phyloP scores from a whole-genome alignment of 2,797 vertebrate species.

The Calcarius lapponicus region DNA sequence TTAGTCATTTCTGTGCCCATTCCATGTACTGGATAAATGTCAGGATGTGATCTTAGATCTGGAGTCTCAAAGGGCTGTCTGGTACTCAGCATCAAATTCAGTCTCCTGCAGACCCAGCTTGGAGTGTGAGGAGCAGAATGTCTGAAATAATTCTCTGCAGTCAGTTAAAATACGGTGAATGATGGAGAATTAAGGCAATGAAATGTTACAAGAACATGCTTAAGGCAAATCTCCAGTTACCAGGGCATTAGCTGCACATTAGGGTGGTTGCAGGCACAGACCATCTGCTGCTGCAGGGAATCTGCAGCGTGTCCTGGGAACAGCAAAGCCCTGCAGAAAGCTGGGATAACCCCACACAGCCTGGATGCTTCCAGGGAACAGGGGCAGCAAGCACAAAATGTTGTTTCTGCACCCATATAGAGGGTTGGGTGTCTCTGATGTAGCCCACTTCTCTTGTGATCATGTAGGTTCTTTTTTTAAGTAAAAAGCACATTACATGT shows the following conservation, averaged over 20 bases:
- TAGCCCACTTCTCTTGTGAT: neutral
- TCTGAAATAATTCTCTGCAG: neutral
- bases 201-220: constrained; percentile 32
- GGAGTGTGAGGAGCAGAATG: neutral
- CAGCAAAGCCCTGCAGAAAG: neutral
- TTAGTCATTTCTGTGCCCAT: neutral
- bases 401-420: neutral
- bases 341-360: neutral
- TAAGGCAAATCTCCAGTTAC: constrained; percentile 45
- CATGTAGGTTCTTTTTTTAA: neutral
- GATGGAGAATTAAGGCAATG: constrained; percentile 20
- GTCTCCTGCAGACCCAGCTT: neutral
- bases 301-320: neutral
- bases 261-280: neutral
- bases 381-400: neutral
- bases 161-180: neutral
- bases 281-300: constrained; percentile 35
- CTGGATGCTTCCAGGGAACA: neutral
- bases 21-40: neutral
- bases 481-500: neutral
- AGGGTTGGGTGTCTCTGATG: neutral
- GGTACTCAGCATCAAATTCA: neutral
- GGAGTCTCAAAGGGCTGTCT: neutral
- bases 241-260: constrained; percentile 19
- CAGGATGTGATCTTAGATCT: neutral